Evolutionary conservation across 2,888 invertebrate genomes (phyloP).

Genomic region (Abrostola tripartita): DNA sequence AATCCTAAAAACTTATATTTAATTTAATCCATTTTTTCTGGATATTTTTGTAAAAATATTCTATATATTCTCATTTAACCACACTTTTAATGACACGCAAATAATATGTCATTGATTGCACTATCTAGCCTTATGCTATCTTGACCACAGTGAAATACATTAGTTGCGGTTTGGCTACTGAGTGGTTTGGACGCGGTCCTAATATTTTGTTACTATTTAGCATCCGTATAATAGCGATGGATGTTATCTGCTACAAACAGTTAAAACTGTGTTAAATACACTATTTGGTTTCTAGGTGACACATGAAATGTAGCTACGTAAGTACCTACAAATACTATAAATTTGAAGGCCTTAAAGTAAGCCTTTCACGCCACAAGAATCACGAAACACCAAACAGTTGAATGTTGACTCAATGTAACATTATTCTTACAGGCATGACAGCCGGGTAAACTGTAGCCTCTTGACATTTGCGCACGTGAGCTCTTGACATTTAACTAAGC

Average conservation of each 20-base stretch:
- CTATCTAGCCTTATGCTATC: constrained; percentile 4
- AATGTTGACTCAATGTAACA: constrained; percentile 47
- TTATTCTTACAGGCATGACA: constrained; percentile 45
- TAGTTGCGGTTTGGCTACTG: constrained; percentile 5
- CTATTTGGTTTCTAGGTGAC: too few species aligned
- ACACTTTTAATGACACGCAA: constrained; percentile 4
- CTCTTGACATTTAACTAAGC: constrained; percentile 74
- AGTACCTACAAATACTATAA: background rate
- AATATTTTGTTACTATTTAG: constrained; percentile 1
- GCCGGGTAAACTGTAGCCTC: constrained; percentile 31
- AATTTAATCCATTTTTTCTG: too few species aligned
- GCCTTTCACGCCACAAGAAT: constrained; percentile 8
- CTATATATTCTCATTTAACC: background rate
- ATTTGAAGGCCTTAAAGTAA: background rate
- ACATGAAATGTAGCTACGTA: too few species aligned
- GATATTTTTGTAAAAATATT: background rate
- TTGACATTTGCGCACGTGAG: constrained; percentile 81
- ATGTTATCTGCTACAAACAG: background rate
- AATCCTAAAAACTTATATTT: too few species aligned
- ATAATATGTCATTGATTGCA: constrained; percentile 3
- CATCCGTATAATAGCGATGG: background rate
- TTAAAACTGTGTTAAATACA: too few species aligned
- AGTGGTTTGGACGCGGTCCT: constrained; percentile 6
- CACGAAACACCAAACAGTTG: constrained; percentile 11
- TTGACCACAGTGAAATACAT: constrained; percentile 12